Base-by-base conservation (phyloP, 2,888 invertebrate species). In the Zaprionus bogoriensis region DNA sequence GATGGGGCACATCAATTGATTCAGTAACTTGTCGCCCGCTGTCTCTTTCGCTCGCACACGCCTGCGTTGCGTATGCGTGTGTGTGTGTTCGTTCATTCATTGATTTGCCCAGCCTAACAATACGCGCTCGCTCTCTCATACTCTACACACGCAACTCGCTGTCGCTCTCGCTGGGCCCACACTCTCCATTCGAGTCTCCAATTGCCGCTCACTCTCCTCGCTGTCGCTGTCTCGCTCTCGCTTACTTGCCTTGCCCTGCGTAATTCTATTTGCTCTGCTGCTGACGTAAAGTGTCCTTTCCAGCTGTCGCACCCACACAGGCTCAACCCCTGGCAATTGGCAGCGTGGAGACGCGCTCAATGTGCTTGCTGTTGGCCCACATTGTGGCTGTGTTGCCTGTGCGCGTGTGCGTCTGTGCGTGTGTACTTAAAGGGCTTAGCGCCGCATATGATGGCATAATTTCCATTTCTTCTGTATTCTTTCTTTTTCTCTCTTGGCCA, bases 271-370 rank as follows among this genome's bases (percentile, higher is more conserved):
- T 72, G 61, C 75, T 44, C 60, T 67, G 66, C 32, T 66, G 87
- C 87, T 82, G 82, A 82, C 82, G 87, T 47, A 82, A 75, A 85
- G 73, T 65, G 74, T 83, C 87, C 80, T 87, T 80, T 60, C 64
- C 68, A 71, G 58, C 61, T 58, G 66, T 69, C 71, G 57, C 44
- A 23, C 57, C 51, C 79, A 20, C 58, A 39, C 38, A 28, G 10
- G 9, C 25, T 5, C 36, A 52, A 51, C 41, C 38, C 54, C 17
- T 14, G 19, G 25, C 22, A 42, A 14, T 14, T 32, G 30, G 28
- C 17, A 27, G 39, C n/a, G 52, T 41, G 32, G 10, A 25, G 57
- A 59, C 82, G 59, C 82, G 58, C 85, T 63, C 83, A 79, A 79
- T 78, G 48, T 51, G 58, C 61, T 60, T 59, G 57, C 48, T 60